These are phyloP conservation scores for Acipenser oxyrinchus DNA, from an alignment of 2,797 vertebrate genomes.

Conservation along the genomic window DNA sequence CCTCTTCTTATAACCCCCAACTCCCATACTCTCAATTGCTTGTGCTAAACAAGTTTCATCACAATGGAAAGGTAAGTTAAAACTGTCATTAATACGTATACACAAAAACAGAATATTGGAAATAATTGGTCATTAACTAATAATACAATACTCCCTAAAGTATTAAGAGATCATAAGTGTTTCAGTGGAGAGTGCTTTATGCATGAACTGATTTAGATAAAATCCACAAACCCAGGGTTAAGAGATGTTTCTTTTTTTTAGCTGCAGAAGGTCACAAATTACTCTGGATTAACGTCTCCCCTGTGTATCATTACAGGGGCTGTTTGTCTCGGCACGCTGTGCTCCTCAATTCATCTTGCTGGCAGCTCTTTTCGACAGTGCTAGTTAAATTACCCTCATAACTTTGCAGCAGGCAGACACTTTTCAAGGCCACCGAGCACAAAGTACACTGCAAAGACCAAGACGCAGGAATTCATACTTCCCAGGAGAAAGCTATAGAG, in stretches of 20 bases:
- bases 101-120: neutral
- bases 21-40: too few relatives aligned
- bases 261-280: constrained; percentile 4
- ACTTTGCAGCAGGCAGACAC: neutral
- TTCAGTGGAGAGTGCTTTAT: neutral
- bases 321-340: neutral
- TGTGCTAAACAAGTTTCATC: too few relatives aligned
- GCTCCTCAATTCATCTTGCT: constrained; percentile 10
- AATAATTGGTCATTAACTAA: neutral
- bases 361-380: constrained; percentile 1
- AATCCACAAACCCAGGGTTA: neutral
- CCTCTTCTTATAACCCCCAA: too few relatives aligned
- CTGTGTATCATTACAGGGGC: neutral
- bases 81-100: too few relatives aligned
- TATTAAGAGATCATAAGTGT: too few relatives aligned
- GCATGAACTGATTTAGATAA: neutral
- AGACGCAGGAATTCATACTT: neutral
- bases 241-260: neutral
- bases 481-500: neutral
- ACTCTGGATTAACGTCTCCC: neutral
- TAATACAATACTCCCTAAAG: too few relatives aligned
- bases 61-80: too few relatives aligned
- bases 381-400: neutral
- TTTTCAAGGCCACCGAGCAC: neutral
- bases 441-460: neutral